Evolutionary conservation across 2,888 invertebrate species (phyloP), one percentile per base, ranked within the genome.

Genomic region (Erpobdella octoculata): DNA sequence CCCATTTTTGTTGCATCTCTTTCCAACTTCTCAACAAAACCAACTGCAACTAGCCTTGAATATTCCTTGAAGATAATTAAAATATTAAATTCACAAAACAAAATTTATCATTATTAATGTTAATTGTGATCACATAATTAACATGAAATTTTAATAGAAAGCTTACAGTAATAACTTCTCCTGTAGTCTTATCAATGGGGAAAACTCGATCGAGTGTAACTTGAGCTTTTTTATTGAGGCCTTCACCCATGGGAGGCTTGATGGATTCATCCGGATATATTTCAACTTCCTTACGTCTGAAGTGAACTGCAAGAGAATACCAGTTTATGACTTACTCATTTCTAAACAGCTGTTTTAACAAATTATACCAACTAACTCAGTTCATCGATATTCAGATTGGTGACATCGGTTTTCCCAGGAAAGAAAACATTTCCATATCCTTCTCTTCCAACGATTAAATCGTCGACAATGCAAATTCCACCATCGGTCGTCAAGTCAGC

Each of bases 361-460:
- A n/a, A n/a, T n/a, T n/a, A n/a, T n/a, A 21, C 4, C 67, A 21
- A 36, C 85, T 83, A 79, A 90, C 91, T 90, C 67, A 90, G 87
- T 75, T 90, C 89, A 82, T 96, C 95, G 18, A 96, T 82, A 81
- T 95, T 91, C 62, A 95, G 81, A 2, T 90, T 90, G 1, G 90
- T 87, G 3, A 96, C 89, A 80, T 96, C 90, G 65, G 93, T 88
- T 68, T 89, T 87, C 69, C 91, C 91, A 67, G 90, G 83, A 80
- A 90, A 96, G 82, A 87, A 90, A 0, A 95, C 90, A 80, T 91
- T 92, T 2, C 96, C 96, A 81, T 92, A 95, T 76, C 91, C 91
- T 76, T 88, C 87, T 9, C 95, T 88, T 0, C 94, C 95, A 72
- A 96, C 87, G 0, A 92, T 91, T 74, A 96, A 89, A 77, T 91